A percentile compares a stretch with the other conserved stretches of the same genome.
Conservation (phyloP, 2,888 invertebrate species). For the Pammene fasciana region DNA sequence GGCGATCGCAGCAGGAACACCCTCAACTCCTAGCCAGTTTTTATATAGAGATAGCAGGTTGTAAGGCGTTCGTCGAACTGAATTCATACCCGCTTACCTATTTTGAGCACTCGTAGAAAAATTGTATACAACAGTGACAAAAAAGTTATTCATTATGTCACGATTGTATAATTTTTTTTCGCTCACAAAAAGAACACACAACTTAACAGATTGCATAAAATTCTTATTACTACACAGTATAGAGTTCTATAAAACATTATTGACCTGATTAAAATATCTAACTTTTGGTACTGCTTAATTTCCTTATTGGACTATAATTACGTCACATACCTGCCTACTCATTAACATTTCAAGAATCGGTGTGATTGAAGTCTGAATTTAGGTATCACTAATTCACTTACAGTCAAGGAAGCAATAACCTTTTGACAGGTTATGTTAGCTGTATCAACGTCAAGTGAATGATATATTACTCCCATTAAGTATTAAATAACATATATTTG, state of each 20-base stretch:
- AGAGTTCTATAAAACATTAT: neutral
- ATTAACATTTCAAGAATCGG: constrained; percentile 38
- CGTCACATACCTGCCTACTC: constrained; percentile 1
- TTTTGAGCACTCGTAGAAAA: too few species aligned
- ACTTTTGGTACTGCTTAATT: constrained; percentile 19
- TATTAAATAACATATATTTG: constrained; percentile 3
- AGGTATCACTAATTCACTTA: constrained; percentile 49
- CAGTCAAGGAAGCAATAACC: constrained; percentile 51
- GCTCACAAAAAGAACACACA: too few species aligned
- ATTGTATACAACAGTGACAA: too few species aligned
- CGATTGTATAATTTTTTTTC: too few species aligned
- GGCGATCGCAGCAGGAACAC: too few species aligned
- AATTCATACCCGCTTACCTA: too few species aligned
- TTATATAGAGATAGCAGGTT: too few species aligned
- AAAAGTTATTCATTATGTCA: too few species aligned
- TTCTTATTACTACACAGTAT: neutral
- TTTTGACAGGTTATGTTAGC: constrained; percentile 46
- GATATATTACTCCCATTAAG: constrained; percentile 28
- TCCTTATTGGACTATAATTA: constrained; percentile 16
- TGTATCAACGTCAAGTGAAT: neutral
- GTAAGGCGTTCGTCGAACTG: too few species aligned
- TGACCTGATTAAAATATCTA: neutral
- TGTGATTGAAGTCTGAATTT: constrained; percentile 44
- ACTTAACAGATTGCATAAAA: too few species aligned
- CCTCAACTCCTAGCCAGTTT: too few species aligned